Base-by-base conservation (phyloP, 2,113 vertebrate genomes). In the Triplophysa siluroides region DNA sequence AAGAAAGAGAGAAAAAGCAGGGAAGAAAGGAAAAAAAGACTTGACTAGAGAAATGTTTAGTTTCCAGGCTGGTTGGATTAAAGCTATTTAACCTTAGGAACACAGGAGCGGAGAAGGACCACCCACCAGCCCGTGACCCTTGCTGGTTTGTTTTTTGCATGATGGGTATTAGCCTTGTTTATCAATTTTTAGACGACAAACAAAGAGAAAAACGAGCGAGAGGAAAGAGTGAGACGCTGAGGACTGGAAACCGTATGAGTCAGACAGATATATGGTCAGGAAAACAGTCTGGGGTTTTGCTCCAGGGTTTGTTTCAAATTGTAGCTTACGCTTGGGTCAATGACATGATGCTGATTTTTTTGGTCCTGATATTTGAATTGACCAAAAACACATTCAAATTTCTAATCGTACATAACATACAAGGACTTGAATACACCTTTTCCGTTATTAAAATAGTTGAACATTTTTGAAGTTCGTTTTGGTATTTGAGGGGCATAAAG, bases 71-170 rank as follows among this genome's bases (percentile, higher is more conserved):
- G 73, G 82, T 83, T 86, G 84, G 84, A 90, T 89, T 87, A 85
- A 87, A 88, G 76, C 87, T 86, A 87, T 86, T 88, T 86, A 91
- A 90, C 85, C 82, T 87, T 86, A 88, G 81, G 74, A 79, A 83
- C 83, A 87, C 81, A 77, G 43, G 58, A 26, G 82, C 47, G 58
- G 72, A 75, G 38, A 69, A 61, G 76, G 91, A 90, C 91, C 89
- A 90, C 90, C 88, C 90, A 90, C 79, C 68, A 52, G 26, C 80
- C 77, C 60, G 71, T 62, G 74, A 70, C 77, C 76, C 21, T 23
- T 18, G 65, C 78, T 58, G 58, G 52, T 77, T 84, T 80, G 72
- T 74, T 86, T 87, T 79, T 71, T 77, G 66, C 69, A 43, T 81
- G 81, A 87, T 58, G 74, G 81, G 81, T 83, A 79, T 83, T 84